phyloP scores from a whole-genome alignment of 1,140 invertebrate species.

The Chrysomallon squamiferum region DNA sequence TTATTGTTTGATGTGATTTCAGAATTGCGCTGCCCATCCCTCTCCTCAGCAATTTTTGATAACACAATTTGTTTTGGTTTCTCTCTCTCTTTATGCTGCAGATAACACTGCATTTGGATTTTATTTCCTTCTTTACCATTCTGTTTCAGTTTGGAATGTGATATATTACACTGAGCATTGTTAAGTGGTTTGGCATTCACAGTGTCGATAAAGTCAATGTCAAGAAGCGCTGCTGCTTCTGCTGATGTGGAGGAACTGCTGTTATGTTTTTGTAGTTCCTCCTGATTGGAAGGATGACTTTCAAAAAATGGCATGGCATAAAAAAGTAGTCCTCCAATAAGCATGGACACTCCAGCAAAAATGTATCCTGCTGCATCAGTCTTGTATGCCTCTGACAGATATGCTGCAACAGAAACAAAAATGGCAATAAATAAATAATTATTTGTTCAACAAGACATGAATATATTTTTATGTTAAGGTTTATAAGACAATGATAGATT shows the following conservation, averaged over 20 bases:
- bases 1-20: conserved; percentile 21
- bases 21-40: conserved; percentile 24
- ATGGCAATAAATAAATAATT: conserved; percentile 1
- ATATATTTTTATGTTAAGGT: background rate
- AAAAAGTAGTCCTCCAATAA: conserved; percentile 50
- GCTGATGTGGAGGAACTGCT: conserved; percentile 44
- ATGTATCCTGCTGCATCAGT: conserved; percentile 45
- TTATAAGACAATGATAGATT: background rate
- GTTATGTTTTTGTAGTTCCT: conserved; percentile 48
- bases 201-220: conserved; percentile 53
- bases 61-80: conserved; percentile 50
- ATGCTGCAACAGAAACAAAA: conserved; percentile 29
- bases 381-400: conserved; percentile 43
- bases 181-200: conserved; percentile 47
- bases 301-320: conserved; percentile 56
- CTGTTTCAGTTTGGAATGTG: conserved; percentile 42
- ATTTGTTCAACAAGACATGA: background rate
- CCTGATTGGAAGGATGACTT: conserved; percentile 51
- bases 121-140: conserved; percentile 39
- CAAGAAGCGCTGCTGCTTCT: conserved; percentile 53
- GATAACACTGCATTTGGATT: conserved; percentile 54
- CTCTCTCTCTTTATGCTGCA: conserved; percentile 51
- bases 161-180: conserved; percentile 47
- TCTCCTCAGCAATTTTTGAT: conserved; percentile 56
- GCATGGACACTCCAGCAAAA: conserved; percentile 47